Evolutionary conservation across 1,140 invertebrate genomes (phyloP).

Genomic region (fruit fly (Drosophila melanogaster)): Release_6_plus_ISO1_MT NT_037436.4:3733501-3734000

Average conservation of each 20-base stretch:
- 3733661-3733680: conserved; percentile 42
- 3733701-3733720: conserved; percentile 47
- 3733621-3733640: conserved; percentile 43
- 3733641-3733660: conserved; percentile 45
- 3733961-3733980: too few relatives aligned
- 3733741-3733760: conserved; percentile 31
- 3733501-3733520: conserved; percentile 65
- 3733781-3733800: background rate
- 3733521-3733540: conserved; percentile 53
- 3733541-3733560: conserved; percentile 53
- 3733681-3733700: conserved; percentile 29
- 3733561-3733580: background rate
- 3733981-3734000: conserved; percentile 7
- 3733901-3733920: too few relatives aligned
- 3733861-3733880: background rate
- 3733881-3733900: too few relatives aligned
- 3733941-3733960: background rate
- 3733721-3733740: conserved; percentile 40
- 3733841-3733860: background rate
- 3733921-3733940: background rate
- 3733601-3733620: conserved; percentile 33
- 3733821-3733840: background rate
- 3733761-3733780: conserved; percentile 11
- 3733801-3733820: background rate
- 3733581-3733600: background rate